Conservation (phyloP, 2,113 vertebrate species). For the Oceanodroma tethys region DNA sequence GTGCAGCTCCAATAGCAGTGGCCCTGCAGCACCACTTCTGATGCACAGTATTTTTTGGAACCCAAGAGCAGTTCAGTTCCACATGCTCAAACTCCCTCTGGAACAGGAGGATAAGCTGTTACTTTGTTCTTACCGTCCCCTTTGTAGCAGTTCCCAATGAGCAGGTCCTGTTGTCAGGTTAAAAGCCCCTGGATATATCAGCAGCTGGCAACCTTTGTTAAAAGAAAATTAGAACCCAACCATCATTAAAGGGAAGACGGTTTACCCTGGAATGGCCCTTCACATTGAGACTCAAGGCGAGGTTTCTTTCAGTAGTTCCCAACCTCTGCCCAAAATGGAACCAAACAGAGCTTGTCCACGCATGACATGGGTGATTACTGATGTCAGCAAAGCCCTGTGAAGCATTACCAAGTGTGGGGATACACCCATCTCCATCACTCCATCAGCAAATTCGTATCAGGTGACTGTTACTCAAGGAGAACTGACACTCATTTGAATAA, state of each 20-base stretch:
- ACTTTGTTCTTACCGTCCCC: conserved; percentile 80
- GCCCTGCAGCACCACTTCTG: background rate
- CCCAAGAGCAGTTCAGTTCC: background rate
- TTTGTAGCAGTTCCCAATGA: conserved; percentile 96
- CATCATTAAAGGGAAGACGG: background rate
- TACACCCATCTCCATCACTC: background rate
- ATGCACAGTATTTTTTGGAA: background rate
- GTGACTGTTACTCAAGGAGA: background rate
- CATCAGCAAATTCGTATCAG: background rate
- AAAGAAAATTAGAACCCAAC: background rate
- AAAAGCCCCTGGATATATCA: conserved; percentile 96
- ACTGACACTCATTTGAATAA: background rate
- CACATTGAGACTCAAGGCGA: background rate
- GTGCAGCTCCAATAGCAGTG: background rate
- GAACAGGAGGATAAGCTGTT: background rate
- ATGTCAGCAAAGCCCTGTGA: background rate
- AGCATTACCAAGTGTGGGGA: background rate
- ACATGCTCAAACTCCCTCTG: background rate
- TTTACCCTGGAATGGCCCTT: background rate
- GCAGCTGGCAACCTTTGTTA: conserved; percentile 86
- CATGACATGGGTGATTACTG: fast-evolving
- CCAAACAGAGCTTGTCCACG: background rate
- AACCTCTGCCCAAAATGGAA: background rate
- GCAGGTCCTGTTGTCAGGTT: conserved; percentile 96
- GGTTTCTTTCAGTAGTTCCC: background rate